Conservation (phyloP, 2,888 invertebrate genomes). For the Willowsia nigromaculata region DNA sequence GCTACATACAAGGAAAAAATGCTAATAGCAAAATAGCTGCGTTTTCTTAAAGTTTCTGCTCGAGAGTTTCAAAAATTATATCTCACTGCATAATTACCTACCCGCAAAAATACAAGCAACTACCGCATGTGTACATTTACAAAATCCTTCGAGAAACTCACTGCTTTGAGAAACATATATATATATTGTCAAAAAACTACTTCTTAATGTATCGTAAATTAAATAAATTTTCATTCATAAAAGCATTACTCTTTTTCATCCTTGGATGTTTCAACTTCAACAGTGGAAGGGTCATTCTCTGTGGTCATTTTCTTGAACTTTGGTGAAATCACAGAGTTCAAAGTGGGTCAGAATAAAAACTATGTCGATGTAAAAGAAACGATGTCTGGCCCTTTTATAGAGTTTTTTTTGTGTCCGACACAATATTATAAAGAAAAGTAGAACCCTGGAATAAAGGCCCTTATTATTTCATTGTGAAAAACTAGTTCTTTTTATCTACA, state of each 20-base stretch:
- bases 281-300: slow-evolving; percentile 24
- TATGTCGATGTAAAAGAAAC: not conserved
- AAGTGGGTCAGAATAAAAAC: slow-evolving; percentile 13
- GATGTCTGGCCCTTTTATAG: not conserved
- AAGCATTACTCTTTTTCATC: slow-evolving; percentile 60
- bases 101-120: too few relatives aligned
- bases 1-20: too few relatives aligned
- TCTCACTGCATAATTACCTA: too few relatives aligned
- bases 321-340: not conserved
- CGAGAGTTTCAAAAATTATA: too few relatives aligned
- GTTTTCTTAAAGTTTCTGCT: too few relatives aligned
- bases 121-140: too few relatives aligned
- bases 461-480: slow-evolving; percentile 11
- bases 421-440: not conserved
- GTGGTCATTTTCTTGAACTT: slow-evolving; percentile 49
- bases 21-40: too few relatives aligned
- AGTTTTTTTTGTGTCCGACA: not conserved
- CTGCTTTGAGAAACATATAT: too few relatives aligned
- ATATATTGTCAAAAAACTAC: too few relatives aligned
- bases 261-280: not conserved
- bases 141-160: too few relatives aligned
- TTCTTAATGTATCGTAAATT: not conserved
- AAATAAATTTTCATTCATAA: not conserved
- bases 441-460: not conserved
- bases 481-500: not conserved